Evolutionary conservation across 2,888 invertebrate species (phyloP), one percentile per base, ranked within the genome.

Genomic region (Crematogaster levior): DNA sequence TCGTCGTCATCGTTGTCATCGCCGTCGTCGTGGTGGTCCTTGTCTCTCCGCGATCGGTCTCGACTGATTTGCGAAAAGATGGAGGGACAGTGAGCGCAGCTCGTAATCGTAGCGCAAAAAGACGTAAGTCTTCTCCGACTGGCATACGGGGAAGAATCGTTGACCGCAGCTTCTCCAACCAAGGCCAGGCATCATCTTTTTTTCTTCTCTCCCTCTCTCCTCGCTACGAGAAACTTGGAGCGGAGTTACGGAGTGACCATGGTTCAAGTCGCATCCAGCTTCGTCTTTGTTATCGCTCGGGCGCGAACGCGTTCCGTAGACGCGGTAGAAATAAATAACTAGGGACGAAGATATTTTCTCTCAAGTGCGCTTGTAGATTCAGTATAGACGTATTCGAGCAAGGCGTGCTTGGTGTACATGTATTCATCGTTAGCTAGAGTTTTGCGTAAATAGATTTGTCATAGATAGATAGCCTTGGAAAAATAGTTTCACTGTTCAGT

Each of bases 261-360:
- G 48, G 34, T 43, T 43, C 43, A 12, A 43, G 65, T 24, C 40
- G 7, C 53, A 40, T 15, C n/a, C n/a, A 43, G 58, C 40, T 18
- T 34, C 18, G 53, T 70, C 72, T 79, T 79, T 79, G 72, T 79
- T 79, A 72, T 70, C 70, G 74, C 21, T 15, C 15, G 58, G n/a
- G 6, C n/a, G 40, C n/a, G 72, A 73, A 75, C 37, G 63, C 24
- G 37, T 66, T 65, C 27, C 51, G 24, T n/a, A 60, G 43, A 40
- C 18, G 21, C n/a, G 12, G 34, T 34, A 18, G 24, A 43, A 34
- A 79, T 24, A 79, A 79, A 79, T 43, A 18, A 56, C 21, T 12
- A 40, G 21, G 3, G 24, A 53, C 18, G 1, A 15, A 18, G 15
- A 37, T 30, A 30, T 56, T 18, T 43, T 56, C 7, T 75, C 21